Evolutionary conservation across 2,797 vertebrate species (phyloP).

Genomic region (Lepus townsendii): DNA sequence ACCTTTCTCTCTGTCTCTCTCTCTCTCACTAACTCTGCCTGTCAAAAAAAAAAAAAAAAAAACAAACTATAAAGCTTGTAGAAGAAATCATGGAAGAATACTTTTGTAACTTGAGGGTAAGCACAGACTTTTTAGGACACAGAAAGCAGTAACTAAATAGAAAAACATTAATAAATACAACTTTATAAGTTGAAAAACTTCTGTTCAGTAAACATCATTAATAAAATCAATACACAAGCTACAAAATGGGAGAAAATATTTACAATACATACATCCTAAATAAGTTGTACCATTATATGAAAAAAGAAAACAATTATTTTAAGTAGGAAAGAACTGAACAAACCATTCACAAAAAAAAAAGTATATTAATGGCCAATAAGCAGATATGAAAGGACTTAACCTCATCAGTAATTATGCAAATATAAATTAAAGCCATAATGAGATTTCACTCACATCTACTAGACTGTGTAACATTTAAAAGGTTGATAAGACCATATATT

Average conservation of each 20-base stretch:
- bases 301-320: conserved; percentile 56
- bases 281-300: conserved; percentile 13
- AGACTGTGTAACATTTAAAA: conserved; percentile 11
- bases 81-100: conserved; percentile 3
- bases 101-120: neutral
- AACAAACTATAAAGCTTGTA: neutral
- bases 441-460: neutral
- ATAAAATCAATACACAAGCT: conserved; percentile 36
- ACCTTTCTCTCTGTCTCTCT: no score
- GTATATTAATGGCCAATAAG: conserved; percentile 9
- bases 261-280: conserved; percentile 3
- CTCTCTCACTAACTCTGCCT: no score
- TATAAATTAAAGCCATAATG: conserved; percentile 17
- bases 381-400: neutral
- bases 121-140: conserved; percentile 44
- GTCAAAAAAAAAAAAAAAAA: neutral
- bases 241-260: conserved; percentile 53
- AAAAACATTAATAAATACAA: conserved; percentile 45
- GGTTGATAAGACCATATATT: neutral
- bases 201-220: neutral
- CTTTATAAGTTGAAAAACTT: conserved; percentile 45
- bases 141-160: conserved; percentile 16
- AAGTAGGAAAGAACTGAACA: conserved; percentile 36
- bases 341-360: conserved; percentile 1
- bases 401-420: conserved; percentile 27